Base-by-base conservation (phyloP, 2,888 invertebrate genomes). In the Halictus ligatus region DNA sequence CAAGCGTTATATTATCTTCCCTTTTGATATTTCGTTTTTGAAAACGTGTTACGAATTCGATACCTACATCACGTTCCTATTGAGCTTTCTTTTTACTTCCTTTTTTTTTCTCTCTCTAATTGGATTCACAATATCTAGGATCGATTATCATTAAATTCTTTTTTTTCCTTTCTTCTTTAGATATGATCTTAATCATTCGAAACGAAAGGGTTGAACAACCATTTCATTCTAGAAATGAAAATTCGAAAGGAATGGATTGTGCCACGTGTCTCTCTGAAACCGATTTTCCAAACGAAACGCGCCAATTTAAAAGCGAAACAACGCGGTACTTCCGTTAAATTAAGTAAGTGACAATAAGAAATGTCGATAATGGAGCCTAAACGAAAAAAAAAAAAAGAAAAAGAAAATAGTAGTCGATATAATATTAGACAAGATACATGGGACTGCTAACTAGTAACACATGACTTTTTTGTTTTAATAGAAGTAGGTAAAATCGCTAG, bases 401-500 rank as follows among this genome's bases (percentile, higher is more conserved):
- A 60, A 25, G 15, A 13, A 85, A 78, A 88, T 84, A 85, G 77
- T 89, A 83, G 78, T 85, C 84, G 77, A 83, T 84, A 88, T 82
- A 86, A 87, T 89, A 89, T 85, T 87, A 88, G 86, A 90, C 87
- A 89, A 90, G 88, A 89, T 88, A 89, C 84, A 91, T 89, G 82
- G 88, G 87, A 87, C 86, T 90, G 90, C 92, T 92, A 91, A 88
- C 91, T 91, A 93, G 90, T 89, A 92, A 92, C 92, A 92, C 91
- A 91, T 91, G 87, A 91, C 89, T 91, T 89, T 88, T 87, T 83
- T 90, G 91, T 89, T 92, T 92, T 91, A 93, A 93, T 93, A 89
- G 89, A 92, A 93, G 88, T 93, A 92, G 91, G 92, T 92, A 92
- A 93, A 94, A 93, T 93, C 88, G 93, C 93, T 94, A 94, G 92